Conservation (phyloP, 2,113 vertebrate species). For the Rattus norvegicus region GRCr8 NC_086039.1:62052501-62053000, state of each 20-base stretch:
- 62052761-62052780: not conserved
- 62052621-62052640: not conserved
- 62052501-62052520: not conserved
- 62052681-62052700: not conserved
- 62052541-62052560: not conserved
- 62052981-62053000: not conserved
- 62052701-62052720: not conserved
- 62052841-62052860: not conserved
- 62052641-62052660: not conserved
- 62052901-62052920: not conserved
- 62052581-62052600: not conserved
- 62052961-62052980: slow-evolving; percentile 14
- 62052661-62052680: not conserved
- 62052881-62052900: not conserved
- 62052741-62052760: not conserved
- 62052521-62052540: not conserved
- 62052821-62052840: not conserved
- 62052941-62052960: not conserved
- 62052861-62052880: not conserved
- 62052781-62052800: not conserved
- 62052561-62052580: not conserved
- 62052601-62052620: not conserved
- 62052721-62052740: not conserved
- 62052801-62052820: not conserved
- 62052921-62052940: slow-evolving; percentile 10